Base-by-base conservation (phyloP, 2,888 invertebrate genomes). In the Acanthosepion pharaonis region DNA sequence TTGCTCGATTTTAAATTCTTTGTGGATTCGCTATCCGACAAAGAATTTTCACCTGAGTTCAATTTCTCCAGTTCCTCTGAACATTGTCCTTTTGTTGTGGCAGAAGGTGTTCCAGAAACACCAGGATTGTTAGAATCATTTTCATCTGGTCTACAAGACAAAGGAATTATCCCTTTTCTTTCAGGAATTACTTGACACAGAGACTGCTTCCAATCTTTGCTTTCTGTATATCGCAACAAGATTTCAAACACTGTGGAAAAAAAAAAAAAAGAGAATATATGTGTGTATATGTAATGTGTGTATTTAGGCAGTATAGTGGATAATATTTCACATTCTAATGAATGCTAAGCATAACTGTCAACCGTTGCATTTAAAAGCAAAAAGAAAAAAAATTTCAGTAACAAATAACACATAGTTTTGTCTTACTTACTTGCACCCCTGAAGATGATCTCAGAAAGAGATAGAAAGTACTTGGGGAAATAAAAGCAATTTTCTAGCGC, bases 181-280 rank as follows among this genome's bases (percentile, higher is more conserved):
- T 96, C 97, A 42, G 97, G 97, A 94, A 98, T 96, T 25, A 97
- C 97, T 28, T 96, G 94, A 91, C 96, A 96, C 95, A 98, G 97
- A 8, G 97, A 96, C 91, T 97, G 95, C 95, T 97, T 96, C 98
- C 98, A 98, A 96, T 97, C 96, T 92, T 96, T 95, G 33, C 96
- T 96, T 94, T 97, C 97, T n/a, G 97, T 97, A 95, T 96, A 97
- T 78, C 96, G 96, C 92, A 98, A 96, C 91, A 98, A 96, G 94
- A 98, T 98, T 95, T 98, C 98, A 96, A 97, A 98, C 42, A 98
- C 97, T 97, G 96, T 92, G 33, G 33, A 33, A 33, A 96, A 96
- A 91, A 91, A 95, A 95, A 95, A 91, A 94, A 42, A 94, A 9
- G 8, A 78, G 4, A 78, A 42, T 42, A 42, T 42, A 2, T 42